These are phyloP conservation scores for Drosophila putrida DNA, from an alignment of 2,888 invertebrate genomes.

Conservation along the genomic window DNA sequence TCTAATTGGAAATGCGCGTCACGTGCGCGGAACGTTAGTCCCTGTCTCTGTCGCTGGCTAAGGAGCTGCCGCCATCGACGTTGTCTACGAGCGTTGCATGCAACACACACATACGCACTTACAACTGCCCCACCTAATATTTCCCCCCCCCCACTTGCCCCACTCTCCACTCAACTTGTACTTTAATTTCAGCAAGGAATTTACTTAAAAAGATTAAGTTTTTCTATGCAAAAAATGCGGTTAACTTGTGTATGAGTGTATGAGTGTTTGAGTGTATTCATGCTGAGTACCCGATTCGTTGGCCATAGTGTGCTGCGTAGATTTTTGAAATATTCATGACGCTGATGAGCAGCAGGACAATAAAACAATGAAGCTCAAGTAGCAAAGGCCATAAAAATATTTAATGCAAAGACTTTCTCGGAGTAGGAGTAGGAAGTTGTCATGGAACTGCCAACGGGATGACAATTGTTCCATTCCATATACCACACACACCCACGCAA, in stretches of 20 bases:
- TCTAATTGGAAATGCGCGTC: slow-evolving; percentile 82
- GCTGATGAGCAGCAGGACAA: slow-evolving; percentile 63
- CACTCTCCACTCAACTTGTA: slow-evolving; percentile 25
- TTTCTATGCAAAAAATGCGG: slow-evolving; percentile 67
- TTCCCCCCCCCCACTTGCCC: background rate
- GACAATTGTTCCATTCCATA: slow-evolving; percentile 61
- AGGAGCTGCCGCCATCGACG: slow-evolving; percentile 28
- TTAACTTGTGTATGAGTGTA: slow-evolving; percentile 2
- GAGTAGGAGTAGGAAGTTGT: slow-evolving; percentile 38
- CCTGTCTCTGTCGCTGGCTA: slow-evolving; percentile 66
- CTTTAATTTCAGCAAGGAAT: slow-evolving; percentile 73
- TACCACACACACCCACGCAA: slow-evolving; percentile 16
- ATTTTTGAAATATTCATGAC: slow-evolving; percentile 78
- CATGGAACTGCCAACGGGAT: slow-evolving; percentile 46
- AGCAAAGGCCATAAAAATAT: slow-evolving; percentile 77
- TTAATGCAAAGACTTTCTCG: slow-evolving; percentile 64
- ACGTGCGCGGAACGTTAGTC: slow-evolving; percentile 82
- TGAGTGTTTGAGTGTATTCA: background rate
- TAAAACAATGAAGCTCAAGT: slow-evolving; percentile 77
- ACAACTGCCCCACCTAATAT: slow-evolving; percentile 22
- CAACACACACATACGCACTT: slow-evolving; percentile 48
- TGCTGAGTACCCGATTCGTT: slow-evolving; percentile 1
- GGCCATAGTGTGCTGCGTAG: slow-evolving; percentile 45
- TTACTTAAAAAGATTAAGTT: slow-evolving; percentile 79
- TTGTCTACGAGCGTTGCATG: slow-evolving; percentile 60